phyloP scores from a whole-genome alignment of 2,797 vertebrate genomes.

The Diceros bicornis region DNA sequence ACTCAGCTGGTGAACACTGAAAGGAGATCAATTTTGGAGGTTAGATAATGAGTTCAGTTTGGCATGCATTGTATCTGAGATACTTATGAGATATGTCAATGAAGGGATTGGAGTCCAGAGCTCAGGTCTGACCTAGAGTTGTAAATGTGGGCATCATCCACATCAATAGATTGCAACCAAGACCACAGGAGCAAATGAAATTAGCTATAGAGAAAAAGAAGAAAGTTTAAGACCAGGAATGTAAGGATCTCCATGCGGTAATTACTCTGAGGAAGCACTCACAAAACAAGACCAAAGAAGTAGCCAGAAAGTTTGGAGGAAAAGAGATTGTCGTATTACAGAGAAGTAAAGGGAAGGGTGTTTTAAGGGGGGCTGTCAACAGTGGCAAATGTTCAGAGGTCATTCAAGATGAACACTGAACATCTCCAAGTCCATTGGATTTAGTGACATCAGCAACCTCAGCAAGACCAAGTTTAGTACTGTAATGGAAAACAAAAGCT shows the following conservation, averaged over 20 bases:
- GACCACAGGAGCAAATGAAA: background rate
- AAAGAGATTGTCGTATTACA: background rate
- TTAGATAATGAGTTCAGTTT: background rate
- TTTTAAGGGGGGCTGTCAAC: background rate
- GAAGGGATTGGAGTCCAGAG: background rate
- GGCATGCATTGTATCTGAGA: background rate
- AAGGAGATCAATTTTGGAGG: background rate
- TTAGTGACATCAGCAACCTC: background rate
- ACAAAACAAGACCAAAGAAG: background rate
- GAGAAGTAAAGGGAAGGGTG: background rate
- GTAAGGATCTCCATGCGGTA: background rate
- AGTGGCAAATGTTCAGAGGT: background rate
- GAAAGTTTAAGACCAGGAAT: background rate
- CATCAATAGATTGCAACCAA: background rate
- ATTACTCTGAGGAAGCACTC: background rate
- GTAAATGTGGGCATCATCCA: background rate
- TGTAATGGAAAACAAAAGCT: background rate
- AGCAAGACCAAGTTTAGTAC: background rate
- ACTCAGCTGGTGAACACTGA: background rate
- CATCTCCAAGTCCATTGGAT: background rate
- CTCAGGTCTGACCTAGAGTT: background rate
- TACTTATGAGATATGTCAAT: background rate
- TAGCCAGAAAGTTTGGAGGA: conserved; percentile 13
- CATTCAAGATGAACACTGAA: background rate
- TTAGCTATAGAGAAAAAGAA: background rate